Evolutionary conservation across 1,140 invertebrate species (phyloP), one percentile per base, ranked within the genome.

Genomic region (Megalonaias nervosa): DNA sequence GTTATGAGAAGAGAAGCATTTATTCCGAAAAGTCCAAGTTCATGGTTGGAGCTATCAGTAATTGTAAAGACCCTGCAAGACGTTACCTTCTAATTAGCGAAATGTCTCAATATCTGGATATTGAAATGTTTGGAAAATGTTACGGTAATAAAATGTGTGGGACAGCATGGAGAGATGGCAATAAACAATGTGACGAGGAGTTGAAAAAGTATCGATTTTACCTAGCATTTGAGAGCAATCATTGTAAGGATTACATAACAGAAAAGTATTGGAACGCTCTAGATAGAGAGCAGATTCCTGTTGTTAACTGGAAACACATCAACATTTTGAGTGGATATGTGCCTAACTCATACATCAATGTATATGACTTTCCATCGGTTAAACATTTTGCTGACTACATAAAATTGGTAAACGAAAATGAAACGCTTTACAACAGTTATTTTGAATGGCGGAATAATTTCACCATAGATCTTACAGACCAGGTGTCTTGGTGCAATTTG

Each of bases 301-400:
- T 90, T 23, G 88, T 88, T 4, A 77, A 82, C 31, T 86, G 87
- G 69, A 83, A 84, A 12, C 58, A 69, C 17, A 92, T 92, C 2
- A 68, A 76, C 15, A 19, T 73, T 26, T 26, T 26, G 26, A 26
- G 26, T 26, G 26, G 26, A 26, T 26, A 26, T 26, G 26, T 26
- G 2, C 26, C 26, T 26, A 26, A 26, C 26, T 26, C 26, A 26
- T 26, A 26, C 2, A 26, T 26, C 26, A 26, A 99, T 91, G 95
- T 99, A 1, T 96, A 98, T 85, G 97, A 99, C 89, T 99, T 98
- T 88, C 93, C 94, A 5, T 95, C 95, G 15, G 94, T 97, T 0
- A 94, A 94, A 83, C 94, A 96, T 82, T 90, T 99, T 55, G 97
- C 96, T 6, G 93, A 94, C 2, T 98, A 97, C 90, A 91, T 99